These are phyloP conservation scores for Sigmodon hispidus DNA, from an alignment of 2,113 vertebrate genomes.

Conservation along the genomic window DNA sequence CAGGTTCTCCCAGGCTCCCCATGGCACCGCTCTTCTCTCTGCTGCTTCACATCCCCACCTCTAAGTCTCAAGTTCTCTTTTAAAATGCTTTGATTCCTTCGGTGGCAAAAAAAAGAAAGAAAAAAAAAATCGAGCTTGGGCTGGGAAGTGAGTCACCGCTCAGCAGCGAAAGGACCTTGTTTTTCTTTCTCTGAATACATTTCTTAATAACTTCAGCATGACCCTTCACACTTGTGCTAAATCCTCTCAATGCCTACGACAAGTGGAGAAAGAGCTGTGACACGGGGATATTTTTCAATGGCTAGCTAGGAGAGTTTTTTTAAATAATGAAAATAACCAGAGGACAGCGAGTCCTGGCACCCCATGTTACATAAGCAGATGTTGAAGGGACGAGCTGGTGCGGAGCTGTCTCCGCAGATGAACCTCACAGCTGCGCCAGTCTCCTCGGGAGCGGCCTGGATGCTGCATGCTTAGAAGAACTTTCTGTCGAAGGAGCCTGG, in stretches of 20 bases:
- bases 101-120: constrained; percentile 25
- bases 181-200: constrained; percentile 74
- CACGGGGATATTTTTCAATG: constrained; percentile 39
- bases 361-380: constrained; percentile 75
- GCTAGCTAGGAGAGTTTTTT: constrained; percentile 49
- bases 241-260: constrained; percentile 52
- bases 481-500: background rate
- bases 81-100: constrained; percentile 66
- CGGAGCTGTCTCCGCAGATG: background rate
- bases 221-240: constrained; percentile 37
- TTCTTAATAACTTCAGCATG: constrained; percentile 72
- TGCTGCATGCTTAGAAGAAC: background rate
- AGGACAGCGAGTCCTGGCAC: constrained; percentile 62
- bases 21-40: background rate
- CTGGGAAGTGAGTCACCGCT: constrained; percentile 73
- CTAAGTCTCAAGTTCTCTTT: constrained; percentile 34
- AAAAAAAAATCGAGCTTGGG: background rate
- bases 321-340: constrained; percentile 64
- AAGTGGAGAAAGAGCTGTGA: background rate
- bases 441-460: background rate
- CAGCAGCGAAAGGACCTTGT: constrained; percentile 68
- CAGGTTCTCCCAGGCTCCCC: background rate
- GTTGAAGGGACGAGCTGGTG: background rate
- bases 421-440: constrained; percentile 1
- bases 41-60: background rate